These are phyloP conservation scores for Pollachius pollachius DNA, from an alignment of 2,113 vertebrate genomes.

Conservation along the genomic window DNA sequence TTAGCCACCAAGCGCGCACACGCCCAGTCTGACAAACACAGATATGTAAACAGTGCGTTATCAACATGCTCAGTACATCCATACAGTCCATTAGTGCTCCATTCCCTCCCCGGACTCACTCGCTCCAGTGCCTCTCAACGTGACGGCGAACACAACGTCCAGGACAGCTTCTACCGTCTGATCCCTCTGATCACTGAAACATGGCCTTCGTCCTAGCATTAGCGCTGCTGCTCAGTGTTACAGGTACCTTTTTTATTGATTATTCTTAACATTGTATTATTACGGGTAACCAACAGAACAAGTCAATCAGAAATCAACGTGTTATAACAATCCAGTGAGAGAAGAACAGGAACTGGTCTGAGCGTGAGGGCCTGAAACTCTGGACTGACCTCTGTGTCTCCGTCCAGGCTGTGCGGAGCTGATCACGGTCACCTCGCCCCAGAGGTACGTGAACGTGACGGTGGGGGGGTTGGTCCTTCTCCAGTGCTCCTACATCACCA, in stretches of 20 bases:
- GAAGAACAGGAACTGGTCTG: too few species aligned
- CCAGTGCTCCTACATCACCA: conserved; percentile 47
- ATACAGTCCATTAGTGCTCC: conserved; percentile 15
- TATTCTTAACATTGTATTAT: neutral
- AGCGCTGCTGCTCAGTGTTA: conserved; percentile 35
- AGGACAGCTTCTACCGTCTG: neutral
- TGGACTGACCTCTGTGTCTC: neutral
- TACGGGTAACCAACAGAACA: neutral
- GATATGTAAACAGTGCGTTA: conserved; percentile 52
- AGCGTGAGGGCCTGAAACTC: too few species aligned
- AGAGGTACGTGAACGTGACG: conserved; percentile 53
- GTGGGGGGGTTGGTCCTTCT: conserved; percentile 32
- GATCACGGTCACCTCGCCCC: conserved; percentile 41
- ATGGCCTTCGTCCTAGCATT: conserved; percentile 27
- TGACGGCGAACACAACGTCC: neutral
- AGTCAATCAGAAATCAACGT: neutral
- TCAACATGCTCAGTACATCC: conserved; percentile 35
- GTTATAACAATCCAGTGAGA: too few species aligned
- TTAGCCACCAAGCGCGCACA: conserved; percentile 28
- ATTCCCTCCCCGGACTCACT: conserved; percentile 12
- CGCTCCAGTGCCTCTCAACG: neutral
- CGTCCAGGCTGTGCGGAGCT: conserved; percentile 49
- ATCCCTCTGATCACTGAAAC: conserved; percentile 6
- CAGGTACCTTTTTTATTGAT: conserved; percentile 21
- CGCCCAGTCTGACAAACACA: conserved; percentile 57